phyloP scores from a whole-genome alignment of 2,113 vertebrate genomes.

The Deroptyus accipitrinus region DNA sequence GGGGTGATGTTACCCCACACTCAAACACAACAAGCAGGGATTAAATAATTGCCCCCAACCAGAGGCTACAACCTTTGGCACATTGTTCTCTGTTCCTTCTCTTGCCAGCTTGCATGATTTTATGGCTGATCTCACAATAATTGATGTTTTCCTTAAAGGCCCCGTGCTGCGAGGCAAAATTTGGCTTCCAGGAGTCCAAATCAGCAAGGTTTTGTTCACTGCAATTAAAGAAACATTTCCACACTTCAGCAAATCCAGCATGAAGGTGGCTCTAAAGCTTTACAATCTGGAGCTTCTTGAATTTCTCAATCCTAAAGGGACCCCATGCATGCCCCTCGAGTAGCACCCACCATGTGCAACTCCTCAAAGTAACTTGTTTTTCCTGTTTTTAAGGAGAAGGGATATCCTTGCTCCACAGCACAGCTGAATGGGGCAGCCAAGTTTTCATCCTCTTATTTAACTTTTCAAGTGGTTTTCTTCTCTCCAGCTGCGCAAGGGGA shows the following conservation, averaged over 20 bases:
- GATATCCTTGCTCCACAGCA: background rate
- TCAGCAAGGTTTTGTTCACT: accelerated
- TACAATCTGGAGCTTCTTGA: background rate
- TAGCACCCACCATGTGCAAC: background rate
- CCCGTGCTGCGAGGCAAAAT: accelerated
- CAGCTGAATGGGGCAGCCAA: background rate
- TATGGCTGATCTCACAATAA: constrained; percentile 32
- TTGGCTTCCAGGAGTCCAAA: background rate
- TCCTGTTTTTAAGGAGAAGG: background rate
- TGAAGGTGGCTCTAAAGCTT: background rate
- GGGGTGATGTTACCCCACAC: background rate
- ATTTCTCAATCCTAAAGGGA: background rate
- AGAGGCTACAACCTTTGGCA: background rate
- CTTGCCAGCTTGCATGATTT: background rate
- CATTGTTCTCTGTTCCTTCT: background rate
- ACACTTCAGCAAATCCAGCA: accelerated
- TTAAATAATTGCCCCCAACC: background rate
- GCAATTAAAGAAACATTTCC: background rate
- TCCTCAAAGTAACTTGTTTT: background rate
- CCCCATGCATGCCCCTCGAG: background rate
- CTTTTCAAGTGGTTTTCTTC: background rate
- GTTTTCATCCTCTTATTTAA: background rate
- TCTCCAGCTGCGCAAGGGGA: background rate
- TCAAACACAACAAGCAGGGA: background rate
- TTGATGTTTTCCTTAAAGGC: constrained; percentile 46